These are phyloP conservation scores for Craterocephalus amniculus DNA, from an alignment of 2,797 vertebrate species.

Conservation along the genomic window DNA sequence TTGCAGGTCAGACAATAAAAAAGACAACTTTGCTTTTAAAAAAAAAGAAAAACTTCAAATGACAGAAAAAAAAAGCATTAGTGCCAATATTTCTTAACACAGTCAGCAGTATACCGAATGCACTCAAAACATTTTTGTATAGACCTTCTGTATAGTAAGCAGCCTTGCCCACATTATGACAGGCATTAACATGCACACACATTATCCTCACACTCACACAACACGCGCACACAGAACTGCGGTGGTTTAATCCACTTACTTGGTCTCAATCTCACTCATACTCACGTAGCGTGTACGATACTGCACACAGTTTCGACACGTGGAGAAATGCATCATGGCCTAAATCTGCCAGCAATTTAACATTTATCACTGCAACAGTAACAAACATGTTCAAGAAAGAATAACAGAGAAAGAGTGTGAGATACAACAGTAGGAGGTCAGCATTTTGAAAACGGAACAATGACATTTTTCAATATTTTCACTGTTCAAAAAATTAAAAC, in stretches of 20 bases:
- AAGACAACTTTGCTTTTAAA: conserved; percentile 73
- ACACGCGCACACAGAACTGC: conserved; percentile 54
- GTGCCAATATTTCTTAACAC: conserved; percentile 85
- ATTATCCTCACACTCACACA: conserved; percentile 63
- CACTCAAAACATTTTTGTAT: conserved; percentile 80
- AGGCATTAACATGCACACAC: conserved; percentile 83
- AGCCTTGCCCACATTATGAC: conserved; percentile 81
- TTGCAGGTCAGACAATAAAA: conserved; percentile 83
- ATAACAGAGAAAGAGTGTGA: conserved; percentile 77
- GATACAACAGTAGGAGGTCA: conserved; percentile 85
- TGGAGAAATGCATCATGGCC: conserved; percentile 81
- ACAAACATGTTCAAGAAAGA: conserved; percentile 82
- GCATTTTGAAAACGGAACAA: conserved; percentile 81
- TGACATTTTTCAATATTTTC: conserved; percentile 80
- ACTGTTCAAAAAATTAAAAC: conserved; percentile 79
- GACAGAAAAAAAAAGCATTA: conserved; percentile 80
- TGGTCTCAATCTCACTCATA: conserved; percentile 81
- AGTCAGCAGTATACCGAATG: conserved; percentile 84
- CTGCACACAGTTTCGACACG: conserved; percentile 66
- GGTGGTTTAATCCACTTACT: conserved; percentile 84
- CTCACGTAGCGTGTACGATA: conserved; percentile 61
- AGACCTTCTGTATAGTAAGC: conserved; percentile 84
- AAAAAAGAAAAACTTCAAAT: conserved; percentile 68
- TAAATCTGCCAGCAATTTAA: conserved; percentile 81
- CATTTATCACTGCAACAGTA: conserved; percentile 83